A percentile compares a stretch with the other conserved stretches of the same genome.
Evolutionary conservation across 2,888 invertebrate species (phyloP).

Genomic region (Melinaea marsaeus): DNA sequence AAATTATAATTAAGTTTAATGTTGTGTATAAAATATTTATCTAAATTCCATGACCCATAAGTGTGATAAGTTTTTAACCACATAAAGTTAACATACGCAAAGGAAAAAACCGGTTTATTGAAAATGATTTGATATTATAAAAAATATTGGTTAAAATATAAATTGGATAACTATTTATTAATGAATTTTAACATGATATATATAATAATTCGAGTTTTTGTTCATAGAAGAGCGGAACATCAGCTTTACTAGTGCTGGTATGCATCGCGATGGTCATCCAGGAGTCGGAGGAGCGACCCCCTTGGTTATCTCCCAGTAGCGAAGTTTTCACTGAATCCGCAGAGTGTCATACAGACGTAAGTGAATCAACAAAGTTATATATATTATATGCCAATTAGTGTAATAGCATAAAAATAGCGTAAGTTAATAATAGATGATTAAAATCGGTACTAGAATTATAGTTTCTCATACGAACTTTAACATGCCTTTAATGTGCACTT

Average conservation of each 20-base stretch:
- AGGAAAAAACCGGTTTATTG: too few relatives aligned
- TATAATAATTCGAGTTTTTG: background rate
- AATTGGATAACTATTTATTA: background rate
- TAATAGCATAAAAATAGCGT: background rate
- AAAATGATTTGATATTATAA: too few relatives aligned
- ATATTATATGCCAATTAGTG: background rate
- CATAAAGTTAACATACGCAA: too few relatives aligned
- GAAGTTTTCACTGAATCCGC: slow-evolving; percentile 61
- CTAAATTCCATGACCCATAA: too few relatives aligned
- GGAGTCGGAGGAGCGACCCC: slow-evolving; percentile 54
- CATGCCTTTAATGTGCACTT: too few relatives aligned
- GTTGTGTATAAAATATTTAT: too few relatives aligned
- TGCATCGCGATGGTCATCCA: slow-evolving; percentile 43
- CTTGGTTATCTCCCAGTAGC: slow-evolving; percentile 54
- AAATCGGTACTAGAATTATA: too few relatives aligned
- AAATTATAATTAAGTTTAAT: too few relatives aligned
- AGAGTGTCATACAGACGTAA: slow-evolving; percentile 66
- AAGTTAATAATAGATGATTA: too few relatives aligned
- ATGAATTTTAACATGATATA: background rate
- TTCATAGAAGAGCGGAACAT: slow-evolving; percentile 26
- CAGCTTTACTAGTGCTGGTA: slow-evolving; percentile 39
- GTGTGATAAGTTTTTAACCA: too few relatives aligned
- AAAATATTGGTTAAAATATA: too few relatives aligned
- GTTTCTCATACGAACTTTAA: too few relatives aligned
- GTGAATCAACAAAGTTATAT: slow-evolving; percentile 30